These are phyloP conservation scores for Burhinus bistriatus DNA, from an alignment of 2,113 vertebrate species.

Conservation along the genomic window DNA sequence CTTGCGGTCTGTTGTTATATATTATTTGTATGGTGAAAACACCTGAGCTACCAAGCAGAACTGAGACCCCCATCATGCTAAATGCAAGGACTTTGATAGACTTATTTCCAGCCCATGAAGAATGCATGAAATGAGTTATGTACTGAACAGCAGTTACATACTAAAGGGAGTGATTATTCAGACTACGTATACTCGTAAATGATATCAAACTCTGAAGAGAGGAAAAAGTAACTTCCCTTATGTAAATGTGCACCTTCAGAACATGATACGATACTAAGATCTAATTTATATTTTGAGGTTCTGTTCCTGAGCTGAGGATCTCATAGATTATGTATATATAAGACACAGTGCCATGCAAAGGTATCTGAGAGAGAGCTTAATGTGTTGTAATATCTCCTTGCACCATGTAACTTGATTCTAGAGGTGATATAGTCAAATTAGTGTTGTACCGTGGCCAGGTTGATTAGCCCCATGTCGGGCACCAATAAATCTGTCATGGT, in stretches of 20 bases:
- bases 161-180: neutral
- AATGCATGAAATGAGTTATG: neutral
- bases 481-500: no score
- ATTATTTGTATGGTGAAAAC: neutral
- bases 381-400: neutral
- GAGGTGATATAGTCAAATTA: neutral
- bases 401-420: neutral
- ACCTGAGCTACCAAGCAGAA: neutral
- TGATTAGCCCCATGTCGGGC: neutral
- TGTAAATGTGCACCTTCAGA: neutral
- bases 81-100: neutral
- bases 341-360: neutral
- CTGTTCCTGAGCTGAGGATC: neutral
- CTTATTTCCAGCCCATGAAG: neutral
- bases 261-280: neutral
- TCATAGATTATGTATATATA: neutral
- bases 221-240: neutral
- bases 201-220: neutral
- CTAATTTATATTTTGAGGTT: neutral
- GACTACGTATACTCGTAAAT: accelerated
- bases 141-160: neutral
- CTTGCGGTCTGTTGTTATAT: neutral
- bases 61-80: neutral
- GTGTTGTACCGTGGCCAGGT: neutral
- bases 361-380: neutral